A percentile compares a stretch with the other conserved stretches of the same genome.
phyloP scores from a whole-genome alignment of 2,113 vertebrate species.

The Empidonax traillii region DNA sequence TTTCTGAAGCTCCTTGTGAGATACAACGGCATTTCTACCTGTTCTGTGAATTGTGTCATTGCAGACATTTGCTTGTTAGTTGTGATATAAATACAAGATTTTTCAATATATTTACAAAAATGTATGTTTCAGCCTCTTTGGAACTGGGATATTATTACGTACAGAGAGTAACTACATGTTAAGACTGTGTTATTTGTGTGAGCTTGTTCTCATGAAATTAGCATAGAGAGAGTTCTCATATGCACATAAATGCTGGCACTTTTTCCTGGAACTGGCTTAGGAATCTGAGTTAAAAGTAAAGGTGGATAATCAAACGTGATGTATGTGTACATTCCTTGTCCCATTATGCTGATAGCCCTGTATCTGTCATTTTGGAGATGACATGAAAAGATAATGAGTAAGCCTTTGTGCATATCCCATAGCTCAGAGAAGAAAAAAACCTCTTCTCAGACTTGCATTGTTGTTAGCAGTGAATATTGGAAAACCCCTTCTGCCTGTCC shows the following conservation, averaged over 20 bases:
- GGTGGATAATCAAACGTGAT: not conserved
- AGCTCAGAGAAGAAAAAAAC: not conserved
- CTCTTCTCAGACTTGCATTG: not conserved
- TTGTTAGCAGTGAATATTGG: not conserved
- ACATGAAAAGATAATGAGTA: conserved; percentile 17
- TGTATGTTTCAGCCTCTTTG: not conserved
- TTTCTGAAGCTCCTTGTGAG: not conserved
- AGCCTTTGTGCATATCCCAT: not conserved
- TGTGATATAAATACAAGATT: not conserved
- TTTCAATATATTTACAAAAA: conserved; percentile 18
- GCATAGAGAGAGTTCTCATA: not conserved
- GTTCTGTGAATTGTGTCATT: not conserved
- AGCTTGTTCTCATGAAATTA: conserved; percentile 8
- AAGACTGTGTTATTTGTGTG: not conserved
- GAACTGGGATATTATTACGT: not conserved
- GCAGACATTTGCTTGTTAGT: not conserved
- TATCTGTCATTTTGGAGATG: conserved; percentile 17
- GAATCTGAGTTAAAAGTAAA: conserved; percentile 23
- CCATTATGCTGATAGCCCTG: not conserved
- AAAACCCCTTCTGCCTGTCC: not conserved
- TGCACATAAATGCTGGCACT: not conserved
- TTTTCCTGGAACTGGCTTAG: conserved; percentile 3
- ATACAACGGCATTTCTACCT: not conserved
- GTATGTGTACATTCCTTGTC: not conserved
- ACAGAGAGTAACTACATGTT: not conserved